phyloP scores from a whole-genome alignment of 2,113 vertebrate species.

The Caretta caretta region DNA sequence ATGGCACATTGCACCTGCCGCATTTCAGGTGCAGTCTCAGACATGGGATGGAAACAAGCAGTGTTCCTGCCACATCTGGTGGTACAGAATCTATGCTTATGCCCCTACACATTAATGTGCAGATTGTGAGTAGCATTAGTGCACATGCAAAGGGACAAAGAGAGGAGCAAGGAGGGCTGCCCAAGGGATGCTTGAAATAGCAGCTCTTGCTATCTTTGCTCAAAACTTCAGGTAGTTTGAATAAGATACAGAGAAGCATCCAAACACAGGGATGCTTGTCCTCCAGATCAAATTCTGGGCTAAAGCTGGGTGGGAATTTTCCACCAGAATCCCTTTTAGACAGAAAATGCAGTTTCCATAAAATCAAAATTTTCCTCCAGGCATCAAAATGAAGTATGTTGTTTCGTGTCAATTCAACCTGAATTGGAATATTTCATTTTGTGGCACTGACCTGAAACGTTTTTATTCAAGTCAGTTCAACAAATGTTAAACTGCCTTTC shows the following conservation, averaged over 20 bases:
- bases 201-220: no score
- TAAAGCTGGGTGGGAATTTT: not conserved
- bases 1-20: no score
- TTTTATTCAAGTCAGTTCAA: not conserved
- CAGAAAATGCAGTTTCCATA: not conserved
- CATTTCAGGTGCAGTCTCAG: no score
- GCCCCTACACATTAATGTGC: no score
- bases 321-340: not conserved
- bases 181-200: no score
- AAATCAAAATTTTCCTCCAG: not conserved
- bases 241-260: not conserved
- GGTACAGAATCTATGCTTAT: no score
- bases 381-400: not conserved
- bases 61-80: no score
- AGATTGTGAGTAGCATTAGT: no score
- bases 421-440: not conserved
- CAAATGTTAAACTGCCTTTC: not conserved
- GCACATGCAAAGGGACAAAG: no score
- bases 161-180: no score
- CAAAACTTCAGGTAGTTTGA: no score
- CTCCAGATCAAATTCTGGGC: not conserved
- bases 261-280: not conserved
- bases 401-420: not conserved
- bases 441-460: not conserved
- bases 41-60: no score